Conservation (phyloP, 1,140 invertebrate genomes). For the Polyergus mexicanus region DNA sequence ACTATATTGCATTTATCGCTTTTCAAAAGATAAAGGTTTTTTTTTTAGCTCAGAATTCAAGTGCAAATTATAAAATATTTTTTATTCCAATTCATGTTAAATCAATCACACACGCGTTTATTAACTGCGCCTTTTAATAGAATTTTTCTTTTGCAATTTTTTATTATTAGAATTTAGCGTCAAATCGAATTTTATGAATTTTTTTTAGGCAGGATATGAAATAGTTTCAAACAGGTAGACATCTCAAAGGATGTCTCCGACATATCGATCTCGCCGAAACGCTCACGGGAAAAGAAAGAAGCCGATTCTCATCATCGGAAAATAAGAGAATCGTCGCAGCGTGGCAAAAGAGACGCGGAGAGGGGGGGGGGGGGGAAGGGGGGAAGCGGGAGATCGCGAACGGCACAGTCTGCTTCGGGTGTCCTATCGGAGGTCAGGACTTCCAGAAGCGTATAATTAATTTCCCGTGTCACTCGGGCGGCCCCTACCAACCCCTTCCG, state of each 20-base stretch:
- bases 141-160: background rate
- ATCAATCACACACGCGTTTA: background rate
- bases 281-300: constrained; percentile 51
- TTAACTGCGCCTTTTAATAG: background rate
- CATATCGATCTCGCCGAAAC: constrained; percentile 42
- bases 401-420: constrained; percentile 60
- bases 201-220: constrained; percentile 25
- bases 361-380: background rate
- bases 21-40: background rate
- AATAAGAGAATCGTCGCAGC: constrained; percentile 48
- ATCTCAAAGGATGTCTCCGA: constrained; percentile 56
- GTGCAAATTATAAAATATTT: background rate
- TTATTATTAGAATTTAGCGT: background rate
- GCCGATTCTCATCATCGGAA: constrained; percentile 64
- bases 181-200: background rate
- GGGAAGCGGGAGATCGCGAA: constrained; percentile 20
- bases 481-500: constrained; percentile 73
- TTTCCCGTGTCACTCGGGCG: constrained; percentile 84
- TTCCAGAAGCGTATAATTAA: constrained; percentile 86
- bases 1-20: background rate
- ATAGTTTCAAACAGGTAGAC: constrained; percentile 17
- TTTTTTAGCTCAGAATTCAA: background rate
- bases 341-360: constrained; percentile 35
- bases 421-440: constrained; percentile 75
- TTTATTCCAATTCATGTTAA: background rate